These are phyloP conservation scores for Microcebus griseorufus DNA, from an alignment of 2,113 vertebrate species.

Conservation along the genomic window DNA sequence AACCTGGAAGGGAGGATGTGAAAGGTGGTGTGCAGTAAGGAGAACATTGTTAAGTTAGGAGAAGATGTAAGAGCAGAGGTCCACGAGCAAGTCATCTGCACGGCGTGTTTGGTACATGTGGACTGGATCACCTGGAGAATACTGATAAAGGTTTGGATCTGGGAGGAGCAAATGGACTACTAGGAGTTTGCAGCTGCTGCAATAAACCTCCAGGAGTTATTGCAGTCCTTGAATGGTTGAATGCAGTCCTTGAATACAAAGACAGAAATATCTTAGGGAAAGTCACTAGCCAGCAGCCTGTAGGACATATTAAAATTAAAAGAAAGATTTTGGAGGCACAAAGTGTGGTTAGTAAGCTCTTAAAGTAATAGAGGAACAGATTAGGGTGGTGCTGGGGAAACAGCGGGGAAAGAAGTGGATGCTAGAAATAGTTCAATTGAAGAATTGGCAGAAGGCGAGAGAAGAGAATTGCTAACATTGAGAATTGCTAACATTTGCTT, in stretches of 20 bases:
- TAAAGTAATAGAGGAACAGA: not conserved
- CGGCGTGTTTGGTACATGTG: not conserved
- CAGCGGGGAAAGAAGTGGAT: not conserved
- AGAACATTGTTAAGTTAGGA: not conserved
- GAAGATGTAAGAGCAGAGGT: not conserved
- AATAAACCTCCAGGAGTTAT: not conserved
- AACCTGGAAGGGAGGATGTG: not conserved
- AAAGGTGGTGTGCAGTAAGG: not conserved
- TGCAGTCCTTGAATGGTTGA: not conserved
- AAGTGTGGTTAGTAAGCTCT: not conserved
- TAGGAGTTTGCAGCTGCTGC: not conserved
- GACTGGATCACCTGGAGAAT: not conserved
- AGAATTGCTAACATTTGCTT: no score
- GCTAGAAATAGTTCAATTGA: not conserved
- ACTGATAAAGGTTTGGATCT: not conserved
- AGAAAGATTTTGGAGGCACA: not conserved
- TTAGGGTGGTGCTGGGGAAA: not conserved
- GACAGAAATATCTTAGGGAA: not conserved
- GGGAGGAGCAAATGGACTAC: not conserved
- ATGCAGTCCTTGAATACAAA: not conserved
- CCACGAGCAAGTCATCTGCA: not conserved
- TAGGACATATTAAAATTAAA: not conserved
- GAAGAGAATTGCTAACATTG: not conserved
- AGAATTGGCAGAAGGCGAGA: not conserved
- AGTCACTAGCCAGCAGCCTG: not conserved